These are phyloP conservation scores for Vimba vimba DNA, from an alignment of 2,113 vertebrate species.

Conservation along the genomic window DNA sequence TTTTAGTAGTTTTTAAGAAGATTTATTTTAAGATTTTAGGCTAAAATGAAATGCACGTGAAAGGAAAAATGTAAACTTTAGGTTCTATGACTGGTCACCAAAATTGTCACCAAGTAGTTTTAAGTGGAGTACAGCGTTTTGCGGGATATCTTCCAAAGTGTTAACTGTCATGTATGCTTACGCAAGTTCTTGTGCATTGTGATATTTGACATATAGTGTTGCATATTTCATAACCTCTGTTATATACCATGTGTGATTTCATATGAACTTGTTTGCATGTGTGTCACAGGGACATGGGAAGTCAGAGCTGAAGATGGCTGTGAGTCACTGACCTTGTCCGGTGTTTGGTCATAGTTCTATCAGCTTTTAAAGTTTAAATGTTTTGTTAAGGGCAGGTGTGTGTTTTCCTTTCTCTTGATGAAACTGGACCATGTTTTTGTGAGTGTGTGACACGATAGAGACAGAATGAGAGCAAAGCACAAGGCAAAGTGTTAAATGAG, in stretches of 20 bases:
- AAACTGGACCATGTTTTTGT: conserved; percentile 36
- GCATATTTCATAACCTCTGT: background rate
- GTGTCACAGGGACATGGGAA: background rate
- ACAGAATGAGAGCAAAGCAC: background rate
- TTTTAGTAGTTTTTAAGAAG: too few relatives aligned
- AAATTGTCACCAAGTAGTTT: background rate
- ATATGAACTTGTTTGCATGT: background rate
- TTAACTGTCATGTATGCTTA: background rate
- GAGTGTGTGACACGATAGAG: conserved; percentile 15
- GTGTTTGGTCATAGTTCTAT: conserved; percentile 48
- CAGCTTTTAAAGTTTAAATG: conserved; percentile 53
- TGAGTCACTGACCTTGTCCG: conserved; percentile 37
- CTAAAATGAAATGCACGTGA: too few relatives aligned
- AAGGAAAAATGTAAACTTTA: too few relatives aligned
- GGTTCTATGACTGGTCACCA: background rate
- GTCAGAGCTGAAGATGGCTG: background rate
- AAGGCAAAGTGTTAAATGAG: conserved; percentile 33
- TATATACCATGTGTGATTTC: background rate
- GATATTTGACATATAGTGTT: background rate
- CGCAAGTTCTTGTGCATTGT: background rate
- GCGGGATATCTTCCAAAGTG: background rate
- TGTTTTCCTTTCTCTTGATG: conserved; percentile 46
- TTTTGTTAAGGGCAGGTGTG: conserved; percentile 48
- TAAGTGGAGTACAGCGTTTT: background rate
- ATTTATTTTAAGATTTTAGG: too few relatives aligned